Evolutionary conservation across 1,140 invertebrate species (phyloP), one percentile per base, ranked within the genome.

Genomic region (Cydia amplana): DNA sequence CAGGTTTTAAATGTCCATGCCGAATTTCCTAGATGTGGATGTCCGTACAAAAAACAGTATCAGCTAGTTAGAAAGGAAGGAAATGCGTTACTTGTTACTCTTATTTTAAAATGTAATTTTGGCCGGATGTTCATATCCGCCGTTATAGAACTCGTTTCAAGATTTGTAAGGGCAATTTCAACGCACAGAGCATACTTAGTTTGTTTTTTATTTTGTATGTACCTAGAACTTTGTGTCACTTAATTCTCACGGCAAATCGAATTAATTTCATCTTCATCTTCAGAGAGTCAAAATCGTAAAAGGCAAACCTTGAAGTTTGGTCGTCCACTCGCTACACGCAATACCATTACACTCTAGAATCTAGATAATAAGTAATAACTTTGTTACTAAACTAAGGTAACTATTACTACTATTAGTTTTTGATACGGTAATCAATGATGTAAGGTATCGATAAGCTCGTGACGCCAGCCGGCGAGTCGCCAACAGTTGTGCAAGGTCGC

Each of bases 401-500:
- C 55, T 60, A 23, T 23, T 60, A 23, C 67, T 74, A 74, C 51
- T 46, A 60, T 60, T 10, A 18, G n/a, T 18, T 20, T 40, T 6
- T 55, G 51, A 18, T 55, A 60, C 4, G 20, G 10, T 60, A 23
- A 60, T 60, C 20, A 60, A 60, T 60, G 55, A 60, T 60, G 55
- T 60, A 60, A 60, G 20, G 10, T 60, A 60, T 60, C 55, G 55
- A 60, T 60, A 60, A 60, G 18, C 55, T 60, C n/a, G 55, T 60
- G 18, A 77, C 70, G 74, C 75, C 49, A 85, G 77, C 76, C 80
- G 85, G 82, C 85, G 82, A 81, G 73, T 78, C 77, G 86, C 84
- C 86, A 88, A 86, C 83, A 83, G 83, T 88, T 88, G 83, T 82
- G 84, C 90, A 92, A 93, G 91, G 91, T 91, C 89, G 85, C 81